A percentile compares a stretch with the other conserved stretches of the same genome.
These are phyloP conservation scores for Sylvicapra grimmia DNA, from an alignment of 2,113 vertebrate species.

Conservation along the genomic window DNA sequence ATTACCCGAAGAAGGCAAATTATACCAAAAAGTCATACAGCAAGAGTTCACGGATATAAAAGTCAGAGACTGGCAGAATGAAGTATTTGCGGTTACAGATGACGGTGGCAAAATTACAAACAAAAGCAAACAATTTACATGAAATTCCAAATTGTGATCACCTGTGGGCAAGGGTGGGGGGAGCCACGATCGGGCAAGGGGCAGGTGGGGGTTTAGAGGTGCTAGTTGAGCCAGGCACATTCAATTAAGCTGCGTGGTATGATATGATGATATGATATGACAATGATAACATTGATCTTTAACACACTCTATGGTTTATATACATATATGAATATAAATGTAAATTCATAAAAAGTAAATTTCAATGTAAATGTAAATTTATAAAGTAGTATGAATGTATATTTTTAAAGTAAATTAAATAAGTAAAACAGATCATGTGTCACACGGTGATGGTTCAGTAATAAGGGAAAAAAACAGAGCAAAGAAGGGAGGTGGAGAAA, in stretches of 20 bases:
- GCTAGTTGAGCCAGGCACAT: not conserved
- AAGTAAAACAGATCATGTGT: not conserved
- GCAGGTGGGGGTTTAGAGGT: not conserved
- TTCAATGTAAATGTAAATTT: not conserved
- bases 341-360: not conserved
- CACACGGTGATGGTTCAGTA: not conserved
- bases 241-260: not conserved
- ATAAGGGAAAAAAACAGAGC: not conserved
- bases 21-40: not conserved
- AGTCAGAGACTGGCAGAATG: not conserved
- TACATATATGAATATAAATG: not conserved
- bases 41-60: not conserved
- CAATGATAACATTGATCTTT: not conserved
- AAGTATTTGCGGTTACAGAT: not conserved
- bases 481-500: not conserved
- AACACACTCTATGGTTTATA: not conserved
- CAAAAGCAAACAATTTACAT: not conserved
- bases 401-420: not conserved
- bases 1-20: not conserved
- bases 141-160: not conserved
- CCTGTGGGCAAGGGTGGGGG: not conserved
- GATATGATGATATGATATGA: not conserved
- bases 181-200: not conserved
- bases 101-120: not conserved
- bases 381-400: not conserved